phyloP scores from a whole-genome alignment of 92 coral and sea anemone genomes.

The Phenganax stokvisi region DNA sequence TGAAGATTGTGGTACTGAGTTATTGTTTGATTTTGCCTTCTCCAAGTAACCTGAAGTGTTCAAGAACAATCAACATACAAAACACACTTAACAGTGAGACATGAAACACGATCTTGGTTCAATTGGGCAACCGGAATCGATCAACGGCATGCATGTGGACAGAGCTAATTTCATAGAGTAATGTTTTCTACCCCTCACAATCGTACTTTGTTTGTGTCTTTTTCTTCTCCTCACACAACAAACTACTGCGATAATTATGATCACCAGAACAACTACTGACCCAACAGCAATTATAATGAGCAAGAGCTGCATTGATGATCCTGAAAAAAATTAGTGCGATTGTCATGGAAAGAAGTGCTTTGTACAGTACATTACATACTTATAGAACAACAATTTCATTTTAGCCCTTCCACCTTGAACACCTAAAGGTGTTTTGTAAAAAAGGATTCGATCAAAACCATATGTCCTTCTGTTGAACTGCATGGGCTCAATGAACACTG shows the following conservation, averaged over 20 bases:
- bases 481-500: no score
- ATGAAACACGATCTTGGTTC: no score
- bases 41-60: not conserved
- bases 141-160: no score
- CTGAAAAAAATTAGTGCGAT: not conserved
- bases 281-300: constrained; percentile 30
- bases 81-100: no score
- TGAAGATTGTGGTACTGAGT: not conserved
- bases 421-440: not conserved
- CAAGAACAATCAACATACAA: no score
- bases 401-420: not conserved
- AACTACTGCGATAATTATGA: constrained; percentile 22
- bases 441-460: no score
- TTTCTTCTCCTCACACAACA: constrained; percentile 19
- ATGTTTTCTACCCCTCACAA: not conserved
- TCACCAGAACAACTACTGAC: constrained; percentile 1
- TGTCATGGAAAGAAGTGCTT: no score
- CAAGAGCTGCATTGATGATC: constrained; percentile 13
- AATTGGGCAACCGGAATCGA: no score
- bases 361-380: no score
- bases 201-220: constrained; percentile 18
- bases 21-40: not conserved
- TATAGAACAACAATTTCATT: no score
- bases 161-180: no score
- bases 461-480: no score